Conservation (phyloP, 1,140 invertebrate genomes). For the Drosophila fuyamai region DNA sequence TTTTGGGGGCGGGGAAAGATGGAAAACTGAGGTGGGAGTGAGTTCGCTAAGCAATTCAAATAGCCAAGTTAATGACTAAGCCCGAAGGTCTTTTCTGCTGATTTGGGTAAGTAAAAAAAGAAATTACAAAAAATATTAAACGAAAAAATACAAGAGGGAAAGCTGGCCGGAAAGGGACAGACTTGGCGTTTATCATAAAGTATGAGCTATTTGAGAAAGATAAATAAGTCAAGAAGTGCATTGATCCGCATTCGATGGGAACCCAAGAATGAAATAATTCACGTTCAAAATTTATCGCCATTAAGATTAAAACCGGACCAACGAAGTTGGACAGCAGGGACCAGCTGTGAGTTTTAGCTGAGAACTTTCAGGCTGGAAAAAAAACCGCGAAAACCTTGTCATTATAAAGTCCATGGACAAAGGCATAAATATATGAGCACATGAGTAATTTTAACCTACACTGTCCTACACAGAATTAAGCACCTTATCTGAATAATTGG, state of each 20-base stretch:
- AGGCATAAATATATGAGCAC: slow-evolving; percentile 49
- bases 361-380: slow-evolving; percentile 1
- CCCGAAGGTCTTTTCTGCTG: slow-evolving; percentile 67
- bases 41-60: slow-evolving; percentile 61
- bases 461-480: slow-evolving; percentile 1
- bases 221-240: slow-evolving; percentile 50
- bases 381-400: slow-evolving; percentile 40
- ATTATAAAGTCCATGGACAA: slow-evolving; percentile 49
- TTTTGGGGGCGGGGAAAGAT: neutral
- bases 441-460: slow-evolving; percentile 43
- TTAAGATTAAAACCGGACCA: slow-evolving; percentile 16
- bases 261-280: slow-evolving; percentile 40
- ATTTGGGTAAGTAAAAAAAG: slow-evolving; percentile 68
- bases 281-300: slow-evolving; percentile 33
- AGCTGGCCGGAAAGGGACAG: neutral
- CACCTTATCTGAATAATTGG: too few relatives aligned
- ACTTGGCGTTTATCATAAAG: slow-evolving; percentile 33
- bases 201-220: slow-evolving; percentile 37
- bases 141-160: slow-evolving; percentile 11
- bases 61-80: slow-evolving; percentile 81
- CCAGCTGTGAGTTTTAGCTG: slow-evolving; percentile 42
- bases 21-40: slow-evolving; percentile 14
- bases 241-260: slow-evolving; percentile 65
- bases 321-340: slow-evolving; percentile 15
- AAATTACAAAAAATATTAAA: slow-evolving; percentile 43